phyloP scores from a whole-genome alignment of 2,113 vertebrate species.

The Bos javanicus region DNA sequence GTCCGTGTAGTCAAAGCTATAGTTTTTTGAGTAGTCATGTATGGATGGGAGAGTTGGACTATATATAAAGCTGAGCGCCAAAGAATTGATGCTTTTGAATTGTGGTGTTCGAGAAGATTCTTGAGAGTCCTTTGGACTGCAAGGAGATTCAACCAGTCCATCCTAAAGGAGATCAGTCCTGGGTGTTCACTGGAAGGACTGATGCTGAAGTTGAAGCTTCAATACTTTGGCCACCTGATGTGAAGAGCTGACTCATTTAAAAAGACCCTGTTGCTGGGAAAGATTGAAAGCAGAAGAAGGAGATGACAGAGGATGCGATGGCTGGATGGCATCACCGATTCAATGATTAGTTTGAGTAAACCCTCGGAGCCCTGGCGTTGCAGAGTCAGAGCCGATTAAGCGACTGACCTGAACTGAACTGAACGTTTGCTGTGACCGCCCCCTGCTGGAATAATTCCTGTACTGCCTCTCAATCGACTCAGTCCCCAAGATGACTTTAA shows the following conservation, averaged over 20 bases:
- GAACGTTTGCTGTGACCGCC: not conserved
- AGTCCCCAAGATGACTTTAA: not conserved
- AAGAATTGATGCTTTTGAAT: not conserved
- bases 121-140: not conserved
- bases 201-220: not conserved
- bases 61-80: accelerated
- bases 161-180: not conserved
- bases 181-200: not conserved
- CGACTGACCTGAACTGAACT: not conserved
- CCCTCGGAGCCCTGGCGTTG: not conserved
- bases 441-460: not conserved
- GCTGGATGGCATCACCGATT: not conserved
- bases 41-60: not conserved
- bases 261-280: not conserved
- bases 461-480: not conserved
- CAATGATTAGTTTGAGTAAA: not conserved
- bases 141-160: not conserved
- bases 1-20: not conserved
- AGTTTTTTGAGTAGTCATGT: not conserved
- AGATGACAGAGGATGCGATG: not conserved
- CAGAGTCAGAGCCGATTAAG: not conserved
- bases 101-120: not conserved
- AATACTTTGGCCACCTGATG: not conserved
- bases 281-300: not conserved
- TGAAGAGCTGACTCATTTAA: accelerated